phyloP scores from a whole-genome alignment of 2,888 invertebrate genomes.

The Parascotia fuliginaria region DNA sequence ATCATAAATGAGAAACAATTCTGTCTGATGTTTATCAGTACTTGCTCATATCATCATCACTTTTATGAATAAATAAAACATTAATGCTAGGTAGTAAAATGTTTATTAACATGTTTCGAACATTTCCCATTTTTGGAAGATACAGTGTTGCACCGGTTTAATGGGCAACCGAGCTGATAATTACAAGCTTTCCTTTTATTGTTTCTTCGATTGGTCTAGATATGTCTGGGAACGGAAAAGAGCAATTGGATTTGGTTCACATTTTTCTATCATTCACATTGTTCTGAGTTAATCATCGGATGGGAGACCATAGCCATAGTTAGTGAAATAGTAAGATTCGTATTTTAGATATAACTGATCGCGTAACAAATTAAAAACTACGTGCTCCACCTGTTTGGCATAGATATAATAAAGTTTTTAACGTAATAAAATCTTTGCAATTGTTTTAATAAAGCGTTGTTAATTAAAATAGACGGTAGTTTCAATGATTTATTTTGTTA shows the following conservation, averaged over 20 bases:
- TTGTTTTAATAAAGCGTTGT: not conserved
- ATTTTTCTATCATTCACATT: conserved; percentile 34
- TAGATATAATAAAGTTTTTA: not conserved
- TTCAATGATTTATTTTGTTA: not conserved
- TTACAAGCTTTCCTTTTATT: conserved; percentile 57
- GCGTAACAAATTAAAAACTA: not conserved
- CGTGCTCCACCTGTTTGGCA: too few relatives aligned
- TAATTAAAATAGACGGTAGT: conserved; percentile 1
- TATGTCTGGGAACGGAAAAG: conserved; percentile 58
- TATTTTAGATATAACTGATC: not conserved
- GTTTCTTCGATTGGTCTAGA: conserved; percentile 57
- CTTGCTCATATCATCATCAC: conserved; percentile 53
- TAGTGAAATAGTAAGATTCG: conserved; percentile 12
- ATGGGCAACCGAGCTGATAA: conserved; percentile 40
- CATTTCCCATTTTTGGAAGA: conserved; percentile 36
- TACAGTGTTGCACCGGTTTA: conserved; percentile 21
- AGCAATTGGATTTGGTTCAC: conserved; percentile 53
- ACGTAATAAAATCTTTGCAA: not conserved
- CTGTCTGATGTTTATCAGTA: conserved; percentile 54
- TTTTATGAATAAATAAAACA: conserved; percentile 41
- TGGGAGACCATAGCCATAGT: conserved; percentile 9
- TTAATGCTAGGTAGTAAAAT: conserved; percentile 26
- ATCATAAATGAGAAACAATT: conserved; percentile 48
- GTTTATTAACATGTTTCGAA: conserved; percentile 31
- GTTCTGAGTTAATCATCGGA: conserved; percentile 27